Percentiles rank a stretch among this genome's conserved stretches.
Evolutionary conservation across 2,888 invertebrate genomes (phyloP).

Genomic region (Ormyrus thymus): DNA sequence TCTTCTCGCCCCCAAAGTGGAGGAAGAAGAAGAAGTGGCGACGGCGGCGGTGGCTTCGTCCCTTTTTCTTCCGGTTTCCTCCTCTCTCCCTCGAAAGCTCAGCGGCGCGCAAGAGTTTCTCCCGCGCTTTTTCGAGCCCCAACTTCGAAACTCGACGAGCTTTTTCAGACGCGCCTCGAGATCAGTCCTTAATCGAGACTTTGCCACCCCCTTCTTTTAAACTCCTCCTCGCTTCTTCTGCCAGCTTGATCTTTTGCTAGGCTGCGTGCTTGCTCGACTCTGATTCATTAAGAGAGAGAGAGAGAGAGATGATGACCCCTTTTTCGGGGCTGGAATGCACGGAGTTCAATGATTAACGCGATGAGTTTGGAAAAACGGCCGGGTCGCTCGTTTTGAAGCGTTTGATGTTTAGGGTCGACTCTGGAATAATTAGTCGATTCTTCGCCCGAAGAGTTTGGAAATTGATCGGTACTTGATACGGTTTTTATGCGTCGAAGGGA

Average conservation of each 20-base stretch:
- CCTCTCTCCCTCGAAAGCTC: conserved; percentile 30
- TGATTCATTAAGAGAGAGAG: conserved; percentile 36
- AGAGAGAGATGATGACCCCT: neutral
- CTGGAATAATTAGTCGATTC: too few species aligned
- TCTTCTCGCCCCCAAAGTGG: conserved; percentile 28
- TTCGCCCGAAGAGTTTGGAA: too few species aligned
- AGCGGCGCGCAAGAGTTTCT: conserved; percentile 10
- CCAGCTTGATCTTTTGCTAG: neutral
- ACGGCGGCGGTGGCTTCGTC: neutral
- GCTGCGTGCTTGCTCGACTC: neutral
- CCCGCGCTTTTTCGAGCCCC: conserved; percentile 56
- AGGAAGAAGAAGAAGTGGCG: neutral
- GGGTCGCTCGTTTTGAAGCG: neutral
- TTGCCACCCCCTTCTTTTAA: conserved; percentile 37
- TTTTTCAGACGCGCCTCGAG: conserved; percentile 63
- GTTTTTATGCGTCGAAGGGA: too few species aligned
- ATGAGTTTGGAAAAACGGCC: conserved; percentile 38
- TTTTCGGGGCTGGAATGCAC: conserved; percentile 59
- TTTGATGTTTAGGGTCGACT: neutral
- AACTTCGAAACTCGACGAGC: conserved; percentile 65
- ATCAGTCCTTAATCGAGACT: conserved; percentile 71
- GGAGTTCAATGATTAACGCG: conserved; percentile 53
- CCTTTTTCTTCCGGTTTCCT: conserved; percentile 13
- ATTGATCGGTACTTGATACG: too few species aligned
- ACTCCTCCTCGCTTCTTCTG: neutral